Percentiles rank a stretch among this genome's conserved stretches.
Conservation (phyloP, 64 coral and sea anemone genomes). For the Montipora foliosa region DNA sequence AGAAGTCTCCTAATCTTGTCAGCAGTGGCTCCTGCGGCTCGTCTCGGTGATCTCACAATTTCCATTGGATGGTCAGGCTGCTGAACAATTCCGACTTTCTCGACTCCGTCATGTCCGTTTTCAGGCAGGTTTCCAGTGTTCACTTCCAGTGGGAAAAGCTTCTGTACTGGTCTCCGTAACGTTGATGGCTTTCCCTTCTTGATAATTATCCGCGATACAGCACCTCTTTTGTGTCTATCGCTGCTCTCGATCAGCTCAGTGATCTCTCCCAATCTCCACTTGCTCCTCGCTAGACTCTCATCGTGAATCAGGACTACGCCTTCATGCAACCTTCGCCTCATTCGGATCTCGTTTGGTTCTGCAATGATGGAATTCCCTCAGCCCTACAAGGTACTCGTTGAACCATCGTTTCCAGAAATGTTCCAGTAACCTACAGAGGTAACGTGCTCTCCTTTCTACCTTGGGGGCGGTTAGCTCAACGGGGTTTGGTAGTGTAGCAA, state of each 20-base stretch:
- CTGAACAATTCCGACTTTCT: neutral
- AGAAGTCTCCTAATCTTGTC: conserved; percentile 3
- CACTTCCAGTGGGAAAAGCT: conserved; percentile 60
- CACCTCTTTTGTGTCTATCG: conserved; percentile 67
- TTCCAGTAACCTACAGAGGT: conserved; percentile 36
- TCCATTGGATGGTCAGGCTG: neutral
- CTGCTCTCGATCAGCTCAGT: conserved; percentile 49
- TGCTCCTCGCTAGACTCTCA: conserved; percentile 40
- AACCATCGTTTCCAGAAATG: conserved; percentile 68
- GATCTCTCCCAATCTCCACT: conserved; percentile 57
- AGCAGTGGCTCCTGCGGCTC: conserved; percentile 1
- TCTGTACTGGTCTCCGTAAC: conserved; percentile 72
- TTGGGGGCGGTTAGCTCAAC: neutral
- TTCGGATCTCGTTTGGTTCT: conserved; percentile 6
- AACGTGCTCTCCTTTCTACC: conserved; percentile 32
- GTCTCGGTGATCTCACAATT: neutral
- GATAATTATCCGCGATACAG: conserved; percentile 35
- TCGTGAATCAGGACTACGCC: conserved; percentile 47
- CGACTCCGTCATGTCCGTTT: neutral
- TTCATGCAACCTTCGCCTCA: neutral
- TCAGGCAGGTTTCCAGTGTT: neutral
- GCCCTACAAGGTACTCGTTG: conserved; percentile 53
- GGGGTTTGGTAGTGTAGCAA: conserved; percentile 56
- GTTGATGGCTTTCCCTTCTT: conserved; percentile 48
- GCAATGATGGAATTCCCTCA: conserved; percentile 61